Evolutionary conservation across 2,888 invertebrate genomes (phyloP).

Genomic region (Apodemia mormo): DNA sequence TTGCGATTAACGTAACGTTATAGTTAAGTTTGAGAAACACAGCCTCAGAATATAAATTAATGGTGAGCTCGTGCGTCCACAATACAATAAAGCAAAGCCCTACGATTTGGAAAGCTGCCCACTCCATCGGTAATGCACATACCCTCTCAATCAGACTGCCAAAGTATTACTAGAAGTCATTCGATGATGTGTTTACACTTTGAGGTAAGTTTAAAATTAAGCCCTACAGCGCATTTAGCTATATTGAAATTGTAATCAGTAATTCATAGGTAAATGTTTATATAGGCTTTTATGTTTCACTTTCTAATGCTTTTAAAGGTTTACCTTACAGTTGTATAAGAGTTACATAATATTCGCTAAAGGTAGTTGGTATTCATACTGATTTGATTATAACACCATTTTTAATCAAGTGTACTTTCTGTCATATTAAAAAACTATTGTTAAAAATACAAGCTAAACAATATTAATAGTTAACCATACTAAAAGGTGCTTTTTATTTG

Average conservation of each 20-base stretch:
- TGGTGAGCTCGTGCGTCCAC: not conserved
- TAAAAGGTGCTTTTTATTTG: no score
- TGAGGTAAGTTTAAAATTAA: not conserved
- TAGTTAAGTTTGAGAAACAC: not conserved
- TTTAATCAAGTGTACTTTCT: no score
- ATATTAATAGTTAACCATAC: no score
- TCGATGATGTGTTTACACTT: not conserved
- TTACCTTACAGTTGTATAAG: no score
- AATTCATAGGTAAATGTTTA: not conserved
- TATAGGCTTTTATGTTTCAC: not conserved
- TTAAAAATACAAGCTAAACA: no score
- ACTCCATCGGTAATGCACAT: not conserved
- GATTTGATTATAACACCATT: no score
- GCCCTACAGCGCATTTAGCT: not conserved
- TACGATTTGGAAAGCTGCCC: not conserved
- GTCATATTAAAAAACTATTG: no score
- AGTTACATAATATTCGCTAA: no score
- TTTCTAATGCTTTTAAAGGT: no score
- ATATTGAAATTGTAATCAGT: not conserved
- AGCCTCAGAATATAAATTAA: not conserved
- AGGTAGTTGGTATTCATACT: no score
- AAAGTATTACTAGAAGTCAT: not conserved
- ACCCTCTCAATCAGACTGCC: not conserved
- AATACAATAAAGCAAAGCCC: constrained; percentile 1
- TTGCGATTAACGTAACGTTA: no score